These are phyloP conservation scores for Cynoglossus semilaevis DNA, from an alignment of 2,113 vertebrate genomes.

Conservation along the genomic window DNA sequence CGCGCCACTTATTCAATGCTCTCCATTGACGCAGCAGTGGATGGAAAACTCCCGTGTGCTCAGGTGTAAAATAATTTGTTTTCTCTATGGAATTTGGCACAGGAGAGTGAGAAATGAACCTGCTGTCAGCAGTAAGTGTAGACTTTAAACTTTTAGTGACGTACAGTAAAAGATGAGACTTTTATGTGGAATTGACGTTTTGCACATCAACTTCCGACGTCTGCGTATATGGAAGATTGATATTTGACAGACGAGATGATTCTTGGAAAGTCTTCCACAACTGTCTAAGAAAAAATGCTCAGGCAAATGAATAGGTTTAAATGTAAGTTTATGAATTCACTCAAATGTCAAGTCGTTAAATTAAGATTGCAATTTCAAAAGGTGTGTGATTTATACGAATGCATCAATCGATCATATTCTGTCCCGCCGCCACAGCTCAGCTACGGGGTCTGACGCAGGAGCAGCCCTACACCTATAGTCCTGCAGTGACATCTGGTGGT, in stretches of 20 bases:
- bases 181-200: background rate
- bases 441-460: background rate
- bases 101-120: background rate
- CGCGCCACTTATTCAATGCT: too few relatives aligned
- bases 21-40: too few relatives aligned
- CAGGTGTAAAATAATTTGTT: too few relatives aligned
- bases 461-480: slow-evolving; percentile 5
- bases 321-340: too few relatives aligned
- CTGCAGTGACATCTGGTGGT: slow-evolving; percentile 49
- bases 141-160: background rate
- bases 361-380: background rate
- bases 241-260: background rate
- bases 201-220: background rate
- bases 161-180: background rate
- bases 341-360: too few relatives aligned
- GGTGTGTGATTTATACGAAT: too few relatives aligned
- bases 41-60: too few relatives aligned
- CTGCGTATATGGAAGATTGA: background rate
- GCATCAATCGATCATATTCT: too few relatives aligned
- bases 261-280: too few relatives aligned
- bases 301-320: too few relatives aligned
- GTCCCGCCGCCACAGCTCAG: too few relatives aligned
- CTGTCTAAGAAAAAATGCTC: too few relatives aligned
- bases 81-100: background rate
- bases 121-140: background rate